Evolutionary conservation across 2,113 vertebrate species (phyloP).

Genomic region (Nannospalax galili): DNA sequence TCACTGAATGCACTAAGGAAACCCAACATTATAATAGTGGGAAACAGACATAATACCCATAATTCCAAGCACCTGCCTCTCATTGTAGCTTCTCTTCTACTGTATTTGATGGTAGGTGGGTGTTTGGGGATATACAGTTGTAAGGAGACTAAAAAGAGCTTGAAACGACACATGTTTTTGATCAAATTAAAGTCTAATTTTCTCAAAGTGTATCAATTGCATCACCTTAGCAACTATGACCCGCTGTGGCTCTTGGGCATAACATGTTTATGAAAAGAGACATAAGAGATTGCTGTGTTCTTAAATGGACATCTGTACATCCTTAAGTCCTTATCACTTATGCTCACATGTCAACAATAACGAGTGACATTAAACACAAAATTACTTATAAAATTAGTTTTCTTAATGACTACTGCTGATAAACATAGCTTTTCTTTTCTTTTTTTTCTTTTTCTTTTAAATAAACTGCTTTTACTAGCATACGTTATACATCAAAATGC

Average conservation of each 20-base stretch:
- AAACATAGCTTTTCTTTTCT: not conserved
- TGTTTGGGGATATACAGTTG: not conserved
- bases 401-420: not conserved
- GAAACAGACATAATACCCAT: not conserved
- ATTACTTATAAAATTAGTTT: not conserved
- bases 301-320: not conserved
- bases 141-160: not conserved
- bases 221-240: not conserved
- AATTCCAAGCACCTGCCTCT: not conserved
- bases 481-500: no score
- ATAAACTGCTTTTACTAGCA: no score
- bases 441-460: no score
- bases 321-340: not conserved
- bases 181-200: not conserved
- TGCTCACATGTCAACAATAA: not conserved
- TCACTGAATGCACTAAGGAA: not conserved
- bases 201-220: not conserved
- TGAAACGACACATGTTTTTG: not conserved
- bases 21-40: not conserved
- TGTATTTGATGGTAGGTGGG: not conserved
- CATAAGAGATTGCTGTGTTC: not conserved
- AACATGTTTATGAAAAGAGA: not conserved
- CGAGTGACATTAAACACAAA: not conserved
- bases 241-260: not conserved
- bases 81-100: not conserved